phyloP scores from a whole-genome alignment of 2,888 invertebrate genomes.

The Cryptus armator region DNA sequence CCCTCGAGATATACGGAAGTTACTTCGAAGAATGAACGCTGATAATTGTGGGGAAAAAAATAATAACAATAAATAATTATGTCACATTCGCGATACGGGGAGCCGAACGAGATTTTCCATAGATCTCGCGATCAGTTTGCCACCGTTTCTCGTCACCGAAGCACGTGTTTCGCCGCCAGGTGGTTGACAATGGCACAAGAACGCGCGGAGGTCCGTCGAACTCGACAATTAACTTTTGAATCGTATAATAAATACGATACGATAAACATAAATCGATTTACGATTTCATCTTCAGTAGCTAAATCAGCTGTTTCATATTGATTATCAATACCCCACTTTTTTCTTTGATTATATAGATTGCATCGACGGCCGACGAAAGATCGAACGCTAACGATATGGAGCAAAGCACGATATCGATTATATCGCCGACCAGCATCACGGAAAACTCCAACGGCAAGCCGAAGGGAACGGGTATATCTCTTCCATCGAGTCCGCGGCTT shows the following conservation, averaged over 20 bases:
- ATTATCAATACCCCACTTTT: neutral
- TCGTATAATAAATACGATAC: neutral
- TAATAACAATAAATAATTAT: neutral
- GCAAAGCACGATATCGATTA: constrained; percentile 77
- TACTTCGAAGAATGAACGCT: neutral
- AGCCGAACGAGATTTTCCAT: neutral
- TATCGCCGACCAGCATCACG: constrained; percentile 73
- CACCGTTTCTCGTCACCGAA: constrained; percentile 5
- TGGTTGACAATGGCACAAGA: constrained; percentile 28
- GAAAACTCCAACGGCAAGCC: constrained; percentile 72
- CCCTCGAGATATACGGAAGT: constrained; percentile 3
- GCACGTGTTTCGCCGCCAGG: constrained; percentile 17
- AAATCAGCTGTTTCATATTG: neutral
- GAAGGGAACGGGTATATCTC: constrained; percentile 73
- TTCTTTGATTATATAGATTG: constrained; percentile 34
- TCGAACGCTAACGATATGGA: constrained; percentile 75
- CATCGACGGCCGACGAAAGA: constrained; percentile 38
- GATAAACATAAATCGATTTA: neutral
- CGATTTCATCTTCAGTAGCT: neutral
- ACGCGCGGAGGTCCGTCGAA: constrained; percentile 25
- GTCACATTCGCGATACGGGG: neutral
- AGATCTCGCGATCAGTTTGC: neutral
- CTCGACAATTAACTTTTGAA: neutral
- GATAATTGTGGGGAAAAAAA: constrained; percentile 16
- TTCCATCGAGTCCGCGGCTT: constrained; percentile 72